phyloP scores from a whole-genome alignment of 2,888 invertebrate genomes.

The Tipula vernalis region DNA sequence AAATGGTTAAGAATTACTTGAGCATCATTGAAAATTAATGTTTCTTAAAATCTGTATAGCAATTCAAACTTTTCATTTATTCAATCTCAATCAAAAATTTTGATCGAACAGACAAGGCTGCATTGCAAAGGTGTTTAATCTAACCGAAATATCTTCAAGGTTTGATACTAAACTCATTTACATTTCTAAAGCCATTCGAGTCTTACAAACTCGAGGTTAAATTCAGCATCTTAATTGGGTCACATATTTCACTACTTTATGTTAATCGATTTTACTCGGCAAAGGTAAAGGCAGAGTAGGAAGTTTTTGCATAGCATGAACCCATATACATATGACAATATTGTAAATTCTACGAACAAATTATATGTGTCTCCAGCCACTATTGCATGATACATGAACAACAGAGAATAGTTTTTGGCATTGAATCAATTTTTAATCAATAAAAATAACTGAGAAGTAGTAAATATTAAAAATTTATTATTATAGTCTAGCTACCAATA shows the following conservation, averaged over 20 bases:
- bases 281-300: not conserved
- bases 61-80: too few relatives aligned
- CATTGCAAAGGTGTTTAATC: not conserved
- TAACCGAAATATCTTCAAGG: not conserved
- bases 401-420: not conserved
- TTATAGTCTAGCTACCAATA: not conserved
- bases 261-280: not conserved
- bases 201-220: not conserved
- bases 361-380: not conserved
- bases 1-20: too few relatives aligned
- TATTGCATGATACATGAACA: not conserved
- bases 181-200: not conserved
- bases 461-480: not conserved
- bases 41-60: too few relatives aligned
- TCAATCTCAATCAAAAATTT: not conserved
- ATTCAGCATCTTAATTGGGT: not conserved
- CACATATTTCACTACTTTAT: not conserved
- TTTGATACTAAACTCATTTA: not conserved
- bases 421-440: not conserved
- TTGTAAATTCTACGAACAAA: not conserved
- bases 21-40: too few relatives aligned
- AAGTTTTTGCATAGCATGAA: not conserved
- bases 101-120: not conserved
- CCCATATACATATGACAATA: not conserved
- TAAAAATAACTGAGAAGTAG: not conserved